Conservation (phyloP, 2,113 vertebrate species). For the Pycnonotus jocosus region DNA sequence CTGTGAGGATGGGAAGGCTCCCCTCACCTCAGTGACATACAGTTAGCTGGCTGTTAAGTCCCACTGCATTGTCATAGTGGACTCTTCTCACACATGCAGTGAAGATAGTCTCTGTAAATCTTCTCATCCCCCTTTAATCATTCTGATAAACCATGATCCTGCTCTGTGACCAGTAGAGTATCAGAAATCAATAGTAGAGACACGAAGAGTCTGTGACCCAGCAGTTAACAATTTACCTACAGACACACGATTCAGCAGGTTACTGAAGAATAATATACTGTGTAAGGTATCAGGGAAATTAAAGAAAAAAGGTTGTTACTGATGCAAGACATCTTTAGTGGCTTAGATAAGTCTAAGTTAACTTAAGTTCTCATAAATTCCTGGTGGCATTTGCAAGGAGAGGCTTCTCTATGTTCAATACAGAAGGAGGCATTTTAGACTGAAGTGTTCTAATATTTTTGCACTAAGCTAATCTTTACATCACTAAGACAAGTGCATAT, state of each 20-base stretch:
- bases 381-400: background rate
- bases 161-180: background rate
- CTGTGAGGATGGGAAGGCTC: background rate
- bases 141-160: background rate
- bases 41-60: background rate
- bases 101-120: background rate
- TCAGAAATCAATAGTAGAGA: background rate
- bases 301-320: background rate
- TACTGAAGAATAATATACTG: background rate
- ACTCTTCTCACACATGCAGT: background rate
- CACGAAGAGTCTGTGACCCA: background rate
- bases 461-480: background rate
- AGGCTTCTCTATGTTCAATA: background rate
- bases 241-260: background rate
- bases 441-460: background rate
- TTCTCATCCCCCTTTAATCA: background rate
- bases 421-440: background rate
- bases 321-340: background rate
- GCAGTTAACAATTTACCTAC: background rate
- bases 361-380: background rate
- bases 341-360: background rate
- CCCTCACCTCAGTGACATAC: background rate
- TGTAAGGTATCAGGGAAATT: background rate
- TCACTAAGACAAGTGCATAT: background rate
- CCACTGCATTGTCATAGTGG: background rate